Percentiles rank a stretch among this genome's conserved stretches.
phyloP scores from a whole-genome alignment of 2,888 invertebrate genomes.

The Drosophila crucigera region DNA sequence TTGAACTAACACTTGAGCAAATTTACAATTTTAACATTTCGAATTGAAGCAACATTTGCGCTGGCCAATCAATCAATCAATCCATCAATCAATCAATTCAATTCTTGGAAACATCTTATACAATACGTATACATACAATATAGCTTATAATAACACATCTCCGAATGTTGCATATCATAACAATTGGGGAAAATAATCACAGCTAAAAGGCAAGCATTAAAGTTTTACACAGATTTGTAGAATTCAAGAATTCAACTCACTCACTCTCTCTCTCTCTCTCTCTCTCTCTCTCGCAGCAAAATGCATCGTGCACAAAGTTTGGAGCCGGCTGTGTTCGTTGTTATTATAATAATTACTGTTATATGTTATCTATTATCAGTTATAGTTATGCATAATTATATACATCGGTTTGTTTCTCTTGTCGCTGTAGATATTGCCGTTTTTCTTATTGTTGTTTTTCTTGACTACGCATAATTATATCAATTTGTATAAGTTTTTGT shows the following conservation, averaged over 20 bases:
- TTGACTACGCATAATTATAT: constrained; percentile 73
- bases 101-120: constrained; percentile 17
- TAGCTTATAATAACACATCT: constrained; percentile 26
- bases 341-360: constrained; percentile 28
- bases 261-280: constrained; percentile 33
- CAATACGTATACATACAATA: constrained; percentile 16
- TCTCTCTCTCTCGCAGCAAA: constrained; percentile 31
- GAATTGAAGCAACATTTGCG: constrained; percentile 6
- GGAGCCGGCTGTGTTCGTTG: constrained; percentile 46
- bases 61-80: neutral
- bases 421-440: constrained; percentile 30
- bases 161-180: constrained; percentile 13
- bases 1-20: constrained; percentile 46
- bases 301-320: constrained; percentile 61
- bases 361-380: constrained; percentile 41
- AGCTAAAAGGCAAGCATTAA: constrained; percentile 77
- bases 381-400: constrained; percentile 58
- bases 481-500: constrained; percentile 51
- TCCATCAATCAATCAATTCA: neutral
- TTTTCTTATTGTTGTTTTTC: constrained; percentile 32
- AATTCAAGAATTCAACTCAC: constrained; percentile 29
- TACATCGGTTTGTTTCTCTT: constrained; percentile 45
- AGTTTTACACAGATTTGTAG: constrained; percentile 40
- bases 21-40: constrained; percentile 35
- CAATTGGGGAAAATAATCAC: constrained; percentile 56